Evolutionary conservation across 2,797 vertebrate species (phyloP), one percentile per base, ranked within the genome.

Genomic region (Scolopax bukidnonensis): DNA sequence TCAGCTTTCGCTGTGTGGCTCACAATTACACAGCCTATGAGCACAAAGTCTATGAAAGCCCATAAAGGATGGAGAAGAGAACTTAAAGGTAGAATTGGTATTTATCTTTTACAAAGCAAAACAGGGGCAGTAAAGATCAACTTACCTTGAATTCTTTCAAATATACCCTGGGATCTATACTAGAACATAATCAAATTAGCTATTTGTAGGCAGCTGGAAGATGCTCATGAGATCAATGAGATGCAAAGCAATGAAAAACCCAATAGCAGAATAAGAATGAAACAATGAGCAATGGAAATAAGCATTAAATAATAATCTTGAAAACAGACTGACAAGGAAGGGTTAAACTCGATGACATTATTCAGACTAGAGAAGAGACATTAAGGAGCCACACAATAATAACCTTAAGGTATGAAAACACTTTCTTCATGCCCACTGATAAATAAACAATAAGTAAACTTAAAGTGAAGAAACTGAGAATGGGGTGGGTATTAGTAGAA

Each of bases 81-180:
- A 85, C 30, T 60, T 45, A 94, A 85, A 89, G 48, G 60, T 80
- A 87, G 63, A 90, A 89, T 47, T 50, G 30, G 20, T 51, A 79
- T 84, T 84, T 89, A 50, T 90, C 20, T 84, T 90, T 82, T 32
- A 79, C 87, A 95, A 92, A 51, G 45, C 45, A 89, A 87, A 89
- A 79, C 14, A 76, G 30, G 27, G 8, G 38, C 56, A 76, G 56
- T 48, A 90, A 86, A 87, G 48, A 69, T 73, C 41, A 92, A 76
- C 77, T 87, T 89, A 93, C 77, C 54, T 76, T 33, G 51, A 93
- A 84, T 40, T 57, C 59, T 73, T 89, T 79, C 38, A 57, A 93
- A 94, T 92, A 89, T 53, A 84, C 30, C 61, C 75, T 57, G 33
- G 84, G 64, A 11, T 75, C 32, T 82, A 78, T 54, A 76, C 19